A percentile compares a stretch with the other conserved stretches of the same genome.
Conservation (phyloP, 2,888 invertebrate species). For the Tridacna crocea region DNA sequence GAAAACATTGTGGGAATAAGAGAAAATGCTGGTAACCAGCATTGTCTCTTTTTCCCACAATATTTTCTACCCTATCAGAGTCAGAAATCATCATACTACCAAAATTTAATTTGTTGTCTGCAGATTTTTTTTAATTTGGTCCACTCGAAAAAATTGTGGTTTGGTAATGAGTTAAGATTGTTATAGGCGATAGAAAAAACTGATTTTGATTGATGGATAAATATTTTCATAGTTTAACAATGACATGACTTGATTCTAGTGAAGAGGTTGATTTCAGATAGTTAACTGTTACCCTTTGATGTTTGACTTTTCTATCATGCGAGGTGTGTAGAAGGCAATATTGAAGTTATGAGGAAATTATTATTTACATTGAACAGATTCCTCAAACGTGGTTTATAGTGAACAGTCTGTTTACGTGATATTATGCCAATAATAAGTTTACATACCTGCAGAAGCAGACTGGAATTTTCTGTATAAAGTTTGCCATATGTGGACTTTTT, state of each 20-base stretch:
- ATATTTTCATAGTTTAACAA: neutral
- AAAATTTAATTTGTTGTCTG: too few species aligned
- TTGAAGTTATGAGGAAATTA: neutral
- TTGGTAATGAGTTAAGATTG: neutral
- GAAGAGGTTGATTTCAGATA: too few species aligned
- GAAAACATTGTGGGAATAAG: too few species aligned
- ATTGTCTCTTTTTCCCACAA: too few species aligned
- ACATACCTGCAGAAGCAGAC: neutral
- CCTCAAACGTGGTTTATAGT: neutral
- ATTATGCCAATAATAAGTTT: neutral
- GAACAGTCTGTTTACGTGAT: slow-evolving; percentile 2
- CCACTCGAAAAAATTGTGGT: too few species aligned
- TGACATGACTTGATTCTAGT: neutral
- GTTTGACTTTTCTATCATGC: too few species aligned
- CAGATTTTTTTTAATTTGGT: too few species aligned
- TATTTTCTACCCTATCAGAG: too few species aligned
- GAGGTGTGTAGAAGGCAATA: too few species aligned
- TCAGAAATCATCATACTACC: too few species aligned
- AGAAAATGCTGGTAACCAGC: too few species aligned
- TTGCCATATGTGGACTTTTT: neutral
- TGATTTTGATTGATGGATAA: neutral
- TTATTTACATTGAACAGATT: slow-evolving; percentile 11
- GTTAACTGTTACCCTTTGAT: too few species aligned
- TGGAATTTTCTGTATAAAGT: neutral
- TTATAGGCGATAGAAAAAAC: neutral